Percentiles rank a stretch among this genome's conserved stretches.
Conservation (phyloP, 2,797 vertebrate genomes). For the Poeciliopsis gracilis region DNA sequence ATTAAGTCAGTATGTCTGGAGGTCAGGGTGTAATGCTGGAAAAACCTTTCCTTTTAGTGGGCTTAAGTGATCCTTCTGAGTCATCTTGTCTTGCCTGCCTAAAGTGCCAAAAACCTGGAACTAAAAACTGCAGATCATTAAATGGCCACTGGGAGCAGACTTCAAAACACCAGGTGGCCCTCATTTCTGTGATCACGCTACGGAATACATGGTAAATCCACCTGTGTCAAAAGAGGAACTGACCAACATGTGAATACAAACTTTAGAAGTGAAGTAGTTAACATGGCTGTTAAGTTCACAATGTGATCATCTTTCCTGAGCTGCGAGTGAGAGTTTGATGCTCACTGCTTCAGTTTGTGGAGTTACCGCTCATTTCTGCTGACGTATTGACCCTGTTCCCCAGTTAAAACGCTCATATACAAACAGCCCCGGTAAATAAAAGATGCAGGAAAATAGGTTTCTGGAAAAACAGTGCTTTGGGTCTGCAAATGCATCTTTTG, state of each 20-base stretch:
- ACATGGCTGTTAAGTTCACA: background rate
- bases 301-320: background rate
- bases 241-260: background rate
- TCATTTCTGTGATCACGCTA: background rate
- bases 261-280: background rate
- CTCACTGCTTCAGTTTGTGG: background rate
- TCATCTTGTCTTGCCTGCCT: background rate
- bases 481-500: background rate
- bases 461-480: background rate
- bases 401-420: background rate
- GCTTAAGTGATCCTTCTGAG: constrained; percentile 13
- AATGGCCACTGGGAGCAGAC: background rate
- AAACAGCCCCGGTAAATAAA: background rate
- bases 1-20: constrained; percentile 45
- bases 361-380: background rate
- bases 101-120: background rate
- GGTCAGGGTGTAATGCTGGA: constrained; percentile 33
- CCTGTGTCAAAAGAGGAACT: background rate
- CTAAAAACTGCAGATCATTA: background rate
- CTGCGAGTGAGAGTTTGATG: background rate
- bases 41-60: constrained; percentile 22
- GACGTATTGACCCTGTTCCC: background rate
- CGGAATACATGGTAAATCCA: background rate
- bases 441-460: background rate
- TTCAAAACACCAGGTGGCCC: background rate